Conservation (phyloP, 1,140 invertebrate genomes). For the Drosophila rhopaloa region DNA sequence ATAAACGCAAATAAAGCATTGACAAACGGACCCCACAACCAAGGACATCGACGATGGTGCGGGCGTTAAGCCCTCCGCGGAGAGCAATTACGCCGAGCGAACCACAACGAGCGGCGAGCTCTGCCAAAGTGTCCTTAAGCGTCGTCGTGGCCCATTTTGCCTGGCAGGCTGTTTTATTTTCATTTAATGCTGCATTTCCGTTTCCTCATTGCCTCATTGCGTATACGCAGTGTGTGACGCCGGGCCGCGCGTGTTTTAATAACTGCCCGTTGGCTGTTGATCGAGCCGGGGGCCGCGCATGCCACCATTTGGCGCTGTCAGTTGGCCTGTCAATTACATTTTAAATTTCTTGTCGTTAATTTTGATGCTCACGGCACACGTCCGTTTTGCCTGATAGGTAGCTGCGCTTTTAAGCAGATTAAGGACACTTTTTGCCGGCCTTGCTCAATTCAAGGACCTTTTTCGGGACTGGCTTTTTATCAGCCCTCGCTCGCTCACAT, state of each 20-base stretch:
- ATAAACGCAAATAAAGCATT: slow-evolving; percentile 80
- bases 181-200: slow-evolving; percentile 79
- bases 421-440: slow-evolving; percentile 54
- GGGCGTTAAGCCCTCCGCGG: slow-evolving; percentile 62
- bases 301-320: slow-evolving; percentile 44
- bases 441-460: slow-evolving; percentile 63
- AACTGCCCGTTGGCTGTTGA: slow-evolving; percentile 54
- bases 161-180: slow-evolving; percentile 60
- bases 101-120: slow-evolving; percentile 36
- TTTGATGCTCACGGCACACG: slow-evolving; percentile 61
- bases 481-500: slow-evolving; percentile 1
- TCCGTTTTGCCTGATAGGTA: slow-evolving; percentile 22
- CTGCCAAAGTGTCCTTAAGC: slow-evolving; percentile 59
- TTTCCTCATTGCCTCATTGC: slow-evolving; percentile 56
- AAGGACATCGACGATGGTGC: slow-evolving; percentile 6
- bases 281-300: slow-evolving; percentile 27
- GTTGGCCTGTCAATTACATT: slow-evolving; percentile 81
- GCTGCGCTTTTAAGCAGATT: slow-evolving; percentile 76
- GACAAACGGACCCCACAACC: slow-evolving; percentile 53
- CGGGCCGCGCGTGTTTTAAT: slow-evolving; percentile 60
- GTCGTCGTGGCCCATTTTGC: slow-evolving; percentile 10
- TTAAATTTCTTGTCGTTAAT: slow-evolving; percentile 80
- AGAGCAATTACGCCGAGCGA: slow-evolving; percentile 74
- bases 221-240: slow-evolving; percentile 61
- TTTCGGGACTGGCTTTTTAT: slow-evolving; percentile 37